These are phyloP conservation scores for Hippoglossus hippoglossus DNA, from an alignment of 2,797 vertebrate species.

Conservation along the genomic window DNA sequence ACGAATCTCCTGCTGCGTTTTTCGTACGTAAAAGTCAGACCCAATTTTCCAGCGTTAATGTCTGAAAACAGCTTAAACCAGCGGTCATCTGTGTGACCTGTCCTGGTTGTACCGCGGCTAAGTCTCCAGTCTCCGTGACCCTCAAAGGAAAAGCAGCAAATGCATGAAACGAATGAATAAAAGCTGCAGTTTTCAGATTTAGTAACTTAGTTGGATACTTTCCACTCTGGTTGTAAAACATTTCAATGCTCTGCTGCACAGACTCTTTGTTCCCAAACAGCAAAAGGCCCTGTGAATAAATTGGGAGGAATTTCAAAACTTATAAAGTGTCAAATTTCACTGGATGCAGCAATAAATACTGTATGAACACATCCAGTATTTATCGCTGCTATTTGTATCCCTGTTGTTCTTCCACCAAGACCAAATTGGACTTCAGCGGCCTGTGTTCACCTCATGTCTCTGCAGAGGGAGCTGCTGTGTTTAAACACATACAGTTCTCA, in stretches of 20 bases:
- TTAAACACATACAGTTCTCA: constrained; percentile 45
- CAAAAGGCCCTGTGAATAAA: constrained; percentile 27
- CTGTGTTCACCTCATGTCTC: constrained; percentile 35
- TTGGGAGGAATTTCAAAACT: constrained; percentile 32
- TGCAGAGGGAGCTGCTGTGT: constrained; percentile 43
- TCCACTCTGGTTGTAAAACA: too few species aligned
- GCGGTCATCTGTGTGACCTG: too few species aligned
- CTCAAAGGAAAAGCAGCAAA: too few species aligned
- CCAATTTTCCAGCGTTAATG: too few species aligned
- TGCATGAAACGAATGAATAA: background rate
- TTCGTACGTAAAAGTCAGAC: too few species aligned
- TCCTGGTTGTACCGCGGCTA: too few species aligned
- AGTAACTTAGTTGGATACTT: too few species aligned
- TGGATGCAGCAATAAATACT: constrained; percentile 12
- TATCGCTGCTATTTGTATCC: constrained; percentile 32
- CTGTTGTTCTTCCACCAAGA: constrained; percentile 36
- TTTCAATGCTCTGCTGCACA: constrained; percentile 1
- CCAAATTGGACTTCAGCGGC: constrained; percentile 21
- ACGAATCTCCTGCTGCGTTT: too few species aligned
- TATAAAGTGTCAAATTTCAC: constrained; percentile 34
- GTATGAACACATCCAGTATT: constrained; percentile 30
- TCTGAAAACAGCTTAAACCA: too few species aligned
- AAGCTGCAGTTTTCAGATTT: background rate
- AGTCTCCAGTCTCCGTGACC: too few species aligned
- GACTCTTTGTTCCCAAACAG: constrained; percentile 6